A percentile compares a stretch with the other conserved stretches of the same genome.
Conservation (phyloP, 2,888 invertebrate species). For the Eupeodes latifasciatus region DNA sequence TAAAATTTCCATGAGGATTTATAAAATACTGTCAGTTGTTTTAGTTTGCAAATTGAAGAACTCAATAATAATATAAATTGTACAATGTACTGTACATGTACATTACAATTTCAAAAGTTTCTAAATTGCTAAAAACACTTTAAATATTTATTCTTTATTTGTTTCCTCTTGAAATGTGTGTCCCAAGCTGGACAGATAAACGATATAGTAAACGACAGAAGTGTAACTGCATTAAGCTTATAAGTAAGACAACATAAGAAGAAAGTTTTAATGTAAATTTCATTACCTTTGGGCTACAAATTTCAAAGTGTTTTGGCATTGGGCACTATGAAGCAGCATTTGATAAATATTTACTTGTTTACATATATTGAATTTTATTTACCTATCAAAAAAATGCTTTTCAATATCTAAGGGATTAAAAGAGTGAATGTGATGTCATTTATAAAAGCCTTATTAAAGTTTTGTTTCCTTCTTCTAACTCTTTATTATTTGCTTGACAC, state of each 20-base stretch:
- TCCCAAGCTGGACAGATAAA: not conserved
- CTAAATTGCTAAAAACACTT: constrained; percentile 29
- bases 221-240: not conserved
- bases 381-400: too few species aligned
- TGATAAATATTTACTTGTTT: not conserved
- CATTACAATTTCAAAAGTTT: not conserved
- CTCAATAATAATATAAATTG: not conserved
- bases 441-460: too few species aligned
- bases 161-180: not conserved
- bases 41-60: constrained; percentile 10
- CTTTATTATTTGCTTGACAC: not conserved
- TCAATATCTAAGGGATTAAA: too few species aligned
- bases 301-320: too few species aligned
- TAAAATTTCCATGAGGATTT: not conserved
- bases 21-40: constrained; percentile 18
- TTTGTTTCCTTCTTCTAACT: too few species aligned
- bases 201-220: not conserved
- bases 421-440: too few species aligned
- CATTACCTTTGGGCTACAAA: not conserved
- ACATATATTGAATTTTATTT: not conserved
- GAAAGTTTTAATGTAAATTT: constrained; percentile 4
- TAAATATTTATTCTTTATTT: not conserved
- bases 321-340: not conserved
- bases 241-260: not conserved
- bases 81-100: not conserved